Conservation (phyloP, 2,888 invertebrate genomes). For the Drosophila nr. perissopoda region DNA sequence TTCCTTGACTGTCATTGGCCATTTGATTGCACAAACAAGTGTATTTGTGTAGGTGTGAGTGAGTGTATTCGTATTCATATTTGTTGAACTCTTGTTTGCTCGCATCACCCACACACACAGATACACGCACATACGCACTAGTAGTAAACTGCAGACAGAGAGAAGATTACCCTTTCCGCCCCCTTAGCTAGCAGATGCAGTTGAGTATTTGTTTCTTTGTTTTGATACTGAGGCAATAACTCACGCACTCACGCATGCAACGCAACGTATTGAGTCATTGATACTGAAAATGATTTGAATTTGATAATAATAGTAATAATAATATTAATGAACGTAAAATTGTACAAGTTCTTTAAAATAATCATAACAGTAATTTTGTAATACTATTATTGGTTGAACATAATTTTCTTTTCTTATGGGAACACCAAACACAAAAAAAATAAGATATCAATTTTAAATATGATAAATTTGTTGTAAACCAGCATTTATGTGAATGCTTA, state of each 20-base stretch:
- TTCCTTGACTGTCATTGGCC: slow-evolving; percentile 45
- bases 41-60: slow-evolving; percentile 5
- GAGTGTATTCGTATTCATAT: slow-evolving; percentile 22
- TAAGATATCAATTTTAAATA: not conserved
- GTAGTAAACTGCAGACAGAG: slow-evolving; percentile 45
- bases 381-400: not conserved
- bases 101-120: slow-evolving; percentile 42
- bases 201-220: slow-evolving; percentile 19
- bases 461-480: not conserved
- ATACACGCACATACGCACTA: not conserved
- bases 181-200: slow-evolving; percentile 18
- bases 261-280: not conserved
- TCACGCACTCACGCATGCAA: slow-evolving; percentile 5
- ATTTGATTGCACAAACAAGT: slow-evolving; percentile 15
- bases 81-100: slow-evolving; percentile 62
- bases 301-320: not conserved
- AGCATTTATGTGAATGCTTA: not conserved
- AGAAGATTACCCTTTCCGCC: slow-evolving; percentile 51
- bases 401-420: not conserved
- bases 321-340: not conserved
- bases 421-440: not conserved
- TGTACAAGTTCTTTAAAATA: not conserved
- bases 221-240: not conserved
- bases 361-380: not conserved
- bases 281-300: not conserved